A percentile compares a stretch with the other conserved stretches of the same genome.
Evolutionary conservation across 2,113 vertebrate genomes (phyloP).

Genomic region (Odobenus rosmarus): DNA sequence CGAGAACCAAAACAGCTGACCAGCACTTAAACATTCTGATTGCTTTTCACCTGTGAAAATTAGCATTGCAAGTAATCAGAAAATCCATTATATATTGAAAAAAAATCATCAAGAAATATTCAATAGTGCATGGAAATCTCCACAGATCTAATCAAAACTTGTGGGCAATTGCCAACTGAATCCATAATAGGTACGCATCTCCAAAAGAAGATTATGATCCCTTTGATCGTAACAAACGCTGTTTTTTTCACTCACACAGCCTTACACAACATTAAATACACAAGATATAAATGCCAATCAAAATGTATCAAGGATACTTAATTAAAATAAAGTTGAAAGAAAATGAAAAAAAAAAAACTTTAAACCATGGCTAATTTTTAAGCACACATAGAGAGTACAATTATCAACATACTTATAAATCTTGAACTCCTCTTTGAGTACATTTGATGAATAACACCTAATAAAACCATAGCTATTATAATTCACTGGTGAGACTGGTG

Average conservation of each 20-base stretch:
- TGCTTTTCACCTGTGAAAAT: slow-evolving; percentile 81
- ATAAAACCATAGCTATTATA: neutral
- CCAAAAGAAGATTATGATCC: neutral
- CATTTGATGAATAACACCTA: neutral
- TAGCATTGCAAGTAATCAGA: slow-evolving; percentile 69
- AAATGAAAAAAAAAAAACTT: neutral
- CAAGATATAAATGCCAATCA: neutral
- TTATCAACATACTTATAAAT: neutral
- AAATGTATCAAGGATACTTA: neutral
- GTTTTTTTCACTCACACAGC: neutral
- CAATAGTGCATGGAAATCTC: neutral
- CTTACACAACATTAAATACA: neutral
- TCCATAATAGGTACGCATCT: neutral
- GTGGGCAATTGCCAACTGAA: neutral
- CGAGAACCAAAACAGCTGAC: slow-evolving; percentile 83
- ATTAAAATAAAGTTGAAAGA: neutral
- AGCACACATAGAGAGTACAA: neutral
- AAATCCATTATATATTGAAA: neutral
- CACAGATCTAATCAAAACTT: neutral
- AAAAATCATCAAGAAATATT: neutral
- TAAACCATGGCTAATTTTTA: neutral
- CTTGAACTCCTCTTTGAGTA: neutral
- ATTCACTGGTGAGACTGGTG: neutral
- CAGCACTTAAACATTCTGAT: slow-evolving; percentile 86
- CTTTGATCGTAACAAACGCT: neutral